Evolutionary conservation across 2,113 vertebrate species (phyloP).

Genomic region (Lophochroa leadbeateri): DNA sequence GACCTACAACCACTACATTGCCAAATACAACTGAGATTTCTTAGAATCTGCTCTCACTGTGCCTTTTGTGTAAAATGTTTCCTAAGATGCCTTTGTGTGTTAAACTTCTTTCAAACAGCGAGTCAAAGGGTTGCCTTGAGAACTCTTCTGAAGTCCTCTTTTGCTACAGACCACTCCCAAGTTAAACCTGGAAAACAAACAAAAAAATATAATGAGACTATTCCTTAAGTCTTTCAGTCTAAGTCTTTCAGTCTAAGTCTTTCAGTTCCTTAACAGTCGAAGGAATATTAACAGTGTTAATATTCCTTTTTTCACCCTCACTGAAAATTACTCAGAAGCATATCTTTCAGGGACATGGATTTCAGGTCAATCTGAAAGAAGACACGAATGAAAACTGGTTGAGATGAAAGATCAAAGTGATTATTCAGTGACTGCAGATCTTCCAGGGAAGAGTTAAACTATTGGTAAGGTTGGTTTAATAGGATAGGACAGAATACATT

Average conservation of each 20-base stretch:
- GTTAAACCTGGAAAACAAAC: background rate
- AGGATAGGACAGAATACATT: background rate
- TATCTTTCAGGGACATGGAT: background rate
- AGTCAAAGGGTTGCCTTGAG: background rate
- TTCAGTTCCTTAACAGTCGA: background rate
- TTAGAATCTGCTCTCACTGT: background rate
- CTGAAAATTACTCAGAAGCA: background rate
- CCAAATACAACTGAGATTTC: constrained; percentile 13
- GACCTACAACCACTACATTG: background rate
- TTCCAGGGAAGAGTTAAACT: background rate
- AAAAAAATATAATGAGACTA: background rate
- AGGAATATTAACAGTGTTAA: background rate
- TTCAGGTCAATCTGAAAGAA: background rate
- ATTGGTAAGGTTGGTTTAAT: background rate
- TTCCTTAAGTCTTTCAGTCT: background rate
- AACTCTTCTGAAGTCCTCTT: background rate
- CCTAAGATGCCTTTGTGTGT: background rate
- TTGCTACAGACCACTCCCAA: background rate
- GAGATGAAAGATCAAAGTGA: background rate
- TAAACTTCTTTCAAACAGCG: background rate
- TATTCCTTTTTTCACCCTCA: background rate
- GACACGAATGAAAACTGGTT: background rate
- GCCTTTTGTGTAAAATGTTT: background rate
- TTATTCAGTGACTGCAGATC: background rate
- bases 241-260: background rate